A percentile compares a stretch with the other conserved stretches of the same genome.
These are phyloP conservation scores for Ctenomys sociabilis DNA, from an alignment of 2,113 vertebrate species.

Conservation along the genomic window DNA sequence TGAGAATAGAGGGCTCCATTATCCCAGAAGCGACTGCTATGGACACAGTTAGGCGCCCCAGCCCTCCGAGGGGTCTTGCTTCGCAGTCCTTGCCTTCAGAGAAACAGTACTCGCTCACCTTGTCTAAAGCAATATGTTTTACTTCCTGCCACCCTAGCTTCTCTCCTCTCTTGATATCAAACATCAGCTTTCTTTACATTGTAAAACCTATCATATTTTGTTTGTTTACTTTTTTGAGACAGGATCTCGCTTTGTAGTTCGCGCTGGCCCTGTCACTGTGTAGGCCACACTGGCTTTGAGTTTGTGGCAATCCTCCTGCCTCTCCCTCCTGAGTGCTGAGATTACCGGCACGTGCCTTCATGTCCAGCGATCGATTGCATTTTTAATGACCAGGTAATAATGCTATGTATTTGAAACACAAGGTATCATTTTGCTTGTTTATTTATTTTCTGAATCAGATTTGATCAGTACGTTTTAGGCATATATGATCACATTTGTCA, in stretches of 20 bases:
- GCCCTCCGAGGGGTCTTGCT: background rate
- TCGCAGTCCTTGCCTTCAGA: background rate
- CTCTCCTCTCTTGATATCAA: background rate
- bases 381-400: background rate
- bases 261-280: background rate
- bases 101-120: background rate
- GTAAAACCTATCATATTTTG: background rate
- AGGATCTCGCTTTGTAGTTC: background rate
- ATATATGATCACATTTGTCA: background rate
- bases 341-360: background rate
- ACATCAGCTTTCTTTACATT: background rate
- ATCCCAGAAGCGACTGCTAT: background rate
- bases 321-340: background rate
- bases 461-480: background rate
- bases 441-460: background rate
- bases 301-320: background rate
- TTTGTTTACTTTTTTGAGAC: background rate
- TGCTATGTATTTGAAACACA: background rate
- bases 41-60: accelerated
- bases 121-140: background rate
- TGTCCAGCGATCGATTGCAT: background rate
- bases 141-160: too few relatives aligned
- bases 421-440: background rate
- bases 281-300: background rate
- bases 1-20: background rate